Base-by-base conservation (phyloP, 2,888 invertebrate genomes). In the Neoscelio sp. region DNA sequence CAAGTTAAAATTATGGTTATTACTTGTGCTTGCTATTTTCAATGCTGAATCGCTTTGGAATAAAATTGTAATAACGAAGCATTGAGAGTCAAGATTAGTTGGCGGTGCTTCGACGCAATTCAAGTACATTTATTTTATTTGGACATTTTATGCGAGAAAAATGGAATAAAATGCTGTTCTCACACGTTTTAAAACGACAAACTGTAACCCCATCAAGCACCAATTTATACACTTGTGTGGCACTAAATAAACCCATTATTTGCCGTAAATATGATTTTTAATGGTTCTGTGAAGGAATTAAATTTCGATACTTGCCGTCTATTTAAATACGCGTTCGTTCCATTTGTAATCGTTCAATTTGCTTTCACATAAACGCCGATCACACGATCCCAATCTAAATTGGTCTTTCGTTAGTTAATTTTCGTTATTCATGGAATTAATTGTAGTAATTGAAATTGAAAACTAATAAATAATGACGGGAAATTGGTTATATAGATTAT, bases 1-100 rank as follows among this genome's bases (percentile, higher is more conserved):
- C 74, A 50, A 58, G 65, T 40, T 48, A 56, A 74, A 74, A 74
- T 74, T 74, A 60, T 52, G 65, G 65, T 67, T 60, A 56, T 60
- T 65, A 65, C 54, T 30, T 35, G 65, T 20, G 48, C 50, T 65
- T 50, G 56, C 60, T 44, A 52, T 71, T 62, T 62, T 54, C 48
- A 42, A 38, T 30, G 38, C 30, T 65, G 33, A 60, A 65, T 56
- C 50, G 20, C 20, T 56, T 13, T 20, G 23, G 38, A 65, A 64
- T 65, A 20, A 65, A 65, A 70, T 70, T 48, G 58, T 67, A 65
- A 58, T 64, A 56, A 74, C 64, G 65, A 74, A 58, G 48, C 44
- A 65, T 74, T 74, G 35, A 58, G 33, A 28, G 40, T 35, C 33
- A 42, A 65, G 50, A 74, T 74, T 74, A 67, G 65, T 74, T 15